Base-by-base conservation (phyloP, 2,888 invertebrate genomes). In the Brachypalpus laphriformis region DNA sequence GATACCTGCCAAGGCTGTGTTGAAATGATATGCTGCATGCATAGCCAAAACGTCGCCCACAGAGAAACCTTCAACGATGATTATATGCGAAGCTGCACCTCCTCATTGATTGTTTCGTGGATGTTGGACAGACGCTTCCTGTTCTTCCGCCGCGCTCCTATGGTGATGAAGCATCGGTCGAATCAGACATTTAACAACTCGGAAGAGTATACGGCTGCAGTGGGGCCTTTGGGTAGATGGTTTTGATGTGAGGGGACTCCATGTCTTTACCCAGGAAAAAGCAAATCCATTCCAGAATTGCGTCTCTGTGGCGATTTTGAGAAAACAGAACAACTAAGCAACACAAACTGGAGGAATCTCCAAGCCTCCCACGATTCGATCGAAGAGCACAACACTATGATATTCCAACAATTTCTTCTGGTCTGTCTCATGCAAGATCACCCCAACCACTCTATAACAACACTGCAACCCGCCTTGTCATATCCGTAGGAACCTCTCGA, bases 21-120 rank as follows among this genome's bases (percentile, higher is more conserved):
- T 93, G 89, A 94, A 94, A 89, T 95, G 93, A 89, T 94, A 97
- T 0, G 94, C 96, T 18, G 95, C 91, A 88, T 97, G 96, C 16
- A 97, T 89, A 0, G 97, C 94, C 88, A 97, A 91, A 0, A 95
- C 94, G 34, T 97, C 97, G 22, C 97, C 97, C 97, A 97, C 97
- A 5, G 97, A 97, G 91, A 97, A 97, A 3, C 96, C 96, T 89
- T 96, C 96, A 87, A 97, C 92, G 80, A 96, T 92, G 87, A 97
- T 96, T 89, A 95, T 93, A 96, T 94, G 1, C 96, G 97, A 70
- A 90, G 89, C 6, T 94, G 91, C 65, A 95, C 93, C 92, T 97
- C 96, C 57, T 93, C 91, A 65, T 94, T 93, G 14, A 96, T 89
- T 0, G 95, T 95, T 59, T 94, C 93, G 57, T 91, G 92, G 11